Conservation (phyloP, 1,140 invertebrate genomes). For the Eupristina koningsbergeri region DNA sequence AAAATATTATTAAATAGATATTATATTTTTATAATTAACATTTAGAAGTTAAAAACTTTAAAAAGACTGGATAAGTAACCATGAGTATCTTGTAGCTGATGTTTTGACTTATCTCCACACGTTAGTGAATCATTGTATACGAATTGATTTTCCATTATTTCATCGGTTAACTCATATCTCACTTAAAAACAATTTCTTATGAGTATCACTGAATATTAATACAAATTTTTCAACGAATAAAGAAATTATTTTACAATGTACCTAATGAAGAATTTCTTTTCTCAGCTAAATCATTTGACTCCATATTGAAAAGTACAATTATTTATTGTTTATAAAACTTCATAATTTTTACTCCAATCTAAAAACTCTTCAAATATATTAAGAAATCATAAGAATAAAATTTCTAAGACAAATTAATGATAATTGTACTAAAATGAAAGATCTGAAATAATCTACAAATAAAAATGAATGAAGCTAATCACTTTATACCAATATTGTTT, state of each 20-base stretch:
- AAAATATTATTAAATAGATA: not conserved
- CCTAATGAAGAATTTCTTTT: conserved; percentile 21
- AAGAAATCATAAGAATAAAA: not conserved
- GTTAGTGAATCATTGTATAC: not conserved
- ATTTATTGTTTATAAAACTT: conserved; percentile 36
- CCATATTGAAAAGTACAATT: not conserved
- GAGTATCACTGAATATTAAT: not conserved
- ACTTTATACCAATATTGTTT: not conserved
- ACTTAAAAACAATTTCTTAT: not conserved
- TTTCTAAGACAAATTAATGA: conserved; percentile 1
- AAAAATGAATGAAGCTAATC: conserved; percentile 2
- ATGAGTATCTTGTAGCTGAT: conserved; percentile 18
- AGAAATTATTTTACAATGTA: conserved; percentile 5
- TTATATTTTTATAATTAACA: too few relatives aligned
- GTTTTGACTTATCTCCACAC: not conserved
- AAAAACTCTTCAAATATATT: not conserved
- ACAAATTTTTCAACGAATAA: not conserved
- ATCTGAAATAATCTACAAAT: conserved; percentile 2
- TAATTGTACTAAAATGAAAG: not conserved
- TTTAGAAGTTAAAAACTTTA: too few relatives aligned
- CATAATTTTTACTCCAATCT: conserved; percentile 16
- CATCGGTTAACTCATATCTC: not conserved
- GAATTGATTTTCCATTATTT: not conserved
- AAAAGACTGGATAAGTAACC: too few relatives aligned
- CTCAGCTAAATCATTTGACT: not conserved